These are phyloP conservation scores for Cataglyphis livida DNA, from an alignment of 2,888 invertebrate species.

Conservation along the genomic window DNA sequence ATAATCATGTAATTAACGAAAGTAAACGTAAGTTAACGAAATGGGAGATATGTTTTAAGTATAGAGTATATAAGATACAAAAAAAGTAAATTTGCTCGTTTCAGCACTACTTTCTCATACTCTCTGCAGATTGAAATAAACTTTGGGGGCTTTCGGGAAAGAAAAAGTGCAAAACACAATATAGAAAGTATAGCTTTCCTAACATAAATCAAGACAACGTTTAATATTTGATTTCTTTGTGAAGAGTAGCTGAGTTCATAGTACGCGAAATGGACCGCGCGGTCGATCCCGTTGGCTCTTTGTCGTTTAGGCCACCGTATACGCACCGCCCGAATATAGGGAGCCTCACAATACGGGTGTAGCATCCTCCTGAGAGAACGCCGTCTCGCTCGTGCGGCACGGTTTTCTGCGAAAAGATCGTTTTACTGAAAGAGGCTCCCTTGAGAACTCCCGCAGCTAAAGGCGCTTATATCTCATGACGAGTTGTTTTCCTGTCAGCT, in stretches of 20 bases:
- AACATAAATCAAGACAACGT: not conserved
- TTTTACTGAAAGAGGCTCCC: constrained; percentile 50
- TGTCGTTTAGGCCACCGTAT: constrained; percentile 20
- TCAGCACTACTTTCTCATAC: not conserved
- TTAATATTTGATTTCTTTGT: constrained; percentile 35
- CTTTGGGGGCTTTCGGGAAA: not conserved
- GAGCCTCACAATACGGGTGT: constrained; percentile 67
- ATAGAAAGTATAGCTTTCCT: not conserved
- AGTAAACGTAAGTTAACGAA: not conserved
- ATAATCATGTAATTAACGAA: not conserved
- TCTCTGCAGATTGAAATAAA: constrained; percentile 13
- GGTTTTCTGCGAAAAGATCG: constrained; percentile 68
- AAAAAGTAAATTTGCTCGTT: not conserved
- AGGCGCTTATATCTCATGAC: constrained; percentile 57
- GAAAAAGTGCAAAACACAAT: not conserved
- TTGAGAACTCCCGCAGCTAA: constrained; percentile 19
- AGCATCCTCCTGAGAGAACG: constrained; percentile 73
- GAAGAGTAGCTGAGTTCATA: not conserved
- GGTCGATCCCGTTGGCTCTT: not conserved
- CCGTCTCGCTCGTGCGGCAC: constrained; percentile 21
- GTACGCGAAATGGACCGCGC: constrained; percentile 11
- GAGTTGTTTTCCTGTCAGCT: constrained; percentile 47
- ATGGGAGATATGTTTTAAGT: not conserved
- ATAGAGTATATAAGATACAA: not conserved
- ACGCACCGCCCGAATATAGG: not conserved